These are phyloP conservation scores for Atta colombica DNA, from an alignment of 1,140 invertebrate genomes.

Conservation along the genomic window DNA sequence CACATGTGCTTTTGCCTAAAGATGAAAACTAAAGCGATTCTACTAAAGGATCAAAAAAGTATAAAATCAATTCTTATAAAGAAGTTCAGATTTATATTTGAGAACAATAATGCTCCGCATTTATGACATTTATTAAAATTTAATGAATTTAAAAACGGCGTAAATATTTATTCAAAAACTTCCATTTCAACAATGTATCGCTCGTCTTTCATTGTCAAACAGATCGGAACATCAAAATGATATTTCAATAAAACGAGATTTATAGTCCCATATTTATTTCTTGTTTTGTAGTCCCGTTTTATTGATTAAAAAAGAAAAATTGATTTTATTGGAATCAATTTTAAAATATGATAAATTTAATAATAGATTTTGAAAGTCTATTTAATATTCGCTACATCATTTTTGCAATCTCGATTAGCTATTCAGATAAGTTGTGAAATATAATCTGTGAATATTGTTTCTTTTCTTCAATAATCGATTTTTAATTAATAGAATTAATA, in stretches of 20 bases:
- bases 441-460: neutral
- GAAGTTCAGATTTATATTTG: constrained; percentile 43
- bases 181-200: constrained; percentile 54
- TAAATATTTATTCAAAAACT: constrained; percentile 58
- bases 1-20: neutral
- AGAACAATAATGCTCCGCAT: constrained; percentile 63
- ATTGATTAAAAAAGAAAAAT: neutral
- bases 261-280: constrained; percentile 48
- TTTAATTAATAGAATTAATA: too few species aligned
- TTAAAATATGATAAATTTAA: neutral
- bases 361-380: neutral
- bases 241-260: constrained; percentile 63
- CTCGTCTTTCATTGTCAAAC: constrained; percentile 57
- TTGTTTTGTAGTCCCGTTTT: neutral
- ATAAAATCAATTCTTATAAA: constrained; percentile 56
- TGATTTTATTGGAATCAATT: neutral
- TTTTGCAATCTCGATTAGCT: neutral
- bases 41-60: neutral
- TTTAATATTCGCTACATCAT: neutral
- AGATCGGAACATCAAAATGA: constrained; percentile 62
- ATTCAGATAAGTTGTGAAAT: neutral
- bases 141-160: neutral
- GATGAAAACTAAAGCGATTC: neutral
- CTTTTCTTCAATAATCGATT: neutral
- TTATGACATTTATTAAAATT: constrained; percentile 64